A percentile compares a stretch with the other conserved stretches of the same genome.
Evolutionary conservation across 2,888 invertebrate species (phyloP).

Genomic region (Vanessa cardui): DNA sequence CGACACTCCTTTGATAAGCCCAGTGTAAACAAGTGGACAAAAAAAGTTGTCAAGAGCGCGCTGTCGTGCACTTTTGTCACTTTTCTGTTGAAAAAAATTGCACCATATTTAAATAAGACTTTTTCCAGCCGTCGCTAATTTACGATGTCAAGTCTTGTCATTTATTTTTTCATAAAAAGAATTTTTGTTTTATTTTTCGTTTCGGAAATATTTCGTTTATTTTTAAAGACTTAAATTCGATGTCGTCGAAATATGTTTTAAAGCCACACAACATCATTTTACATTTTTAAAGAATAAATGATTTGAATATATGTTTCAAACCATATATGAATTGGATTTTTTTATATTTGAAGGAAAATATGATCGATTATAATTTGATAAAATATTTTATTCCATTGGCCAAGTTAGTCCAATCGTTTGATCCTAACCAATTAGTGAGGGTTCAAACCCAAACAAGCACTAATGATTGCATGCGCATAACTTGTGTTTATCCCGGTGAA

Average conservation of each 20-base stretch:
- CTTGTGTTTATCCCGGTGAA: too few relatives aligned
- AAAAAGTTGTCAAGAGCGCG: conserved; percentile 36
- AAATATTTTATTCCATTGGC: too few relatives aligned
- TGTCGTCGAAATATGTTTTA: background rate
- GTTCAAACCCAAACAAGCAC: too few relatives aligned
- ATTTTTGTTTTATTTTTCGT: background rate
- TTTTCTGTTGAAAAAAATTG: conserved; percentile 22
- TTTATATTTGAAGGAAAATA: too few relatives aligned
- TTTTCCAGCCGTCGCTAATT: conserved; percentile 32
- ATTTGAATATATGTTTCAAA: too few relatives aligned
- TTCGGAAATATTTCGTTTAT: background rate
- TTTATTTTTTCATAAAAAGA: conserved; percentile 7
- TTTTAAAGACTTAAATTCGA: background rate
- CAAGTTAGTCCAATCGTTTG: too few relatives aligned
- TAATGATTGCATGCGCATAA: too few relatives aligned
- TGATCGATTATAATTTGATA: too few relatives aligned
- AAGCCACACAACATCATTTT: too few relatives aligned
- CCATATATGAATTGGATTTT: too few relatives aligned
- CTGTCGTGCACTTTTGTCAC: conserved; percentile 32
- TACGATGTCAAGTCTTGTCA: conserved; percentile 31
- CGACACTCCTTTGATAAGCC: conserved; percentile 46
- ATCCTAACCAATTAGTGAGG: too few relatives aligned
- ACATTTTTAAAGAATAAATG: too few relatives aligned
- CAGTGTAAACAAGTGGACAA: conserved; percentile 42
- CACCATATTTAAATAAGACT: conserved; percentile 22